phyloP scores from a whole-genome alignment of 2,888 invertebrate genomes.

The Chrysolina oricalcia region DNA sequence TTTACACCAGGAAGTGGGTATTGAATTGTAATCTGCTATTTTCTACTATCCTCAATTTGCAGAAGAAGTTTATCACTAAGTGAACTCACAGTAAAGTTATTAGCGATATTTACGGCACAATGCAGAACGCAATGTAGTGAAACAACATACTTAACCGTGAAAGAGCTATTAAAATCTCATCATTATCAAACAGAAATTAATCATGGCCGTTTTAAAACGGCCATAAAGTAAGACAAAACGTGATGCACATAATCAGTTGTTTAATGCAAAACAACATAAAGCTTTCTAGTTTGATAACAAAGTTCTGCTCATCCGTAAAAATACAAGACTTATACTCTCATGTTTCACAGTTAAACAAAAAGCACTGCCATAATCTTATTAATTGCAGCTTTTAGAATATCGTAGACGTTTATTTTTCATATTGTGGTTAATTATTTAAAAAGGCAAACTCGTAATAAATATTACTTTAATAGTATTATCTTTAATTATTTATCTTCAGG shows the following conservation, averaged over 20 bases:
- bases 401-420: conserved; percentile 33
- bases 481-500: conserved; percentile 16
- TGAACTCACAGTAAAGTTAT: conserved; percentile 30
- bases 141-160: conserved; percentile 69
- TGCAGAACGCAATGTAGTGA: conserved; percentile 60
- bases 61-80: neutral
- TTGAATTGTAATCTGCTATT: neutral
- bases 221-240: conserved; percentile 65
- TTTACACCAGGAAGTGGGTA: neutral
- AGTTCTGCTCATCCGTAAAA: conserved; percentile 48
- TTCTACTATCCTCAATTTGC: neutral
- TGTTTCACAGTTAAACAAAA: conserved; percentile 47
- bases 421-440: conserved; percentile 9
- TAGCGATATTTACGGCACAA: conserved; percentile 38
- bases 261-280: conserved; percentile 71
- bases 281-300: conserved; percentile 67
- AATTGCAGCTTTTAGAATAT: conserved; percentile 54
- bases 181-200: conserved; percentile 67
- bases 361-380: conserved; percentile 52
- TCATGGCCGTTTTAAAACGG: conserved; percentile 63
- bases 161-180: conserved; percentile 69
- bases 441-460: conserved; percentile 14
- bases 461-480: conserved; percentile 13
- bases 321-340: conserved; percentile 49
- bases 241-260: conserved; percentile 67